Evolutionary conservation across 2,888 invertebrate genomes (phyloP).

Genomic region (Loripinus fragilis): DNA sequence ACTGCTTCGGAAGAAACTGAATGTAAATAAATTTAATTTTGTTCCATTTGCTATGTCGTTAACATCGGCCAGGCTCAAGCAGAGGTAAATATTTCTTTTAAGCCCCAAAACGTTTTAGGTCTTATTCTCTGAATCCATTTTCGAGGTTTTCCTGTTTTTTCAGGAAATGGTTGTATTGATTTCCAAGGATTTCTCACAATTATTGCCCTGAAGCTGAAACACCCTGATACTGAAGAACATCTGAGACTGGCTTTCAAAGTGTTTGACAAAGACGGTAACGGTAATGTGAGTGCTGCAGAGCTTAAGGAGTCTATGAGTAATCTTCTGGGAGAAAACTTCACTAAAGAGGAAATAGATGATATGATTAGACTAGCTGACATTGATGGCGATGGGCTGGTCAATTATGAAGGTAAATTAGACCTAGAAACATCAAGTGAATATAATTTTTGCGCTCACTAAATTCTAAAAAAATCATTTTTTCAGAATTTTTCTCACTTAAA

Average conservation of each 20-base stretch:
- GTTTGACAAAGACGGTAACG: conserved; percentile 49
- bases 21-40: too few relatives aligned
- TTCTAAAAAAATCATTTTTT: too few relatives aligned
- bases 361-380: conserved; percentile 52
- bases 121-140: too few relatives aligned
- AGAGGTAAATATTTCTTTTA: too few relatives aligned
- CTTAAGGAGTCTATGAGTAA: conserved; percentile 43
- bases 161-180: conserved; percentile 23
- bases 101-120: too few relatives aligned
- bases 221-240: conserved; percentile 48
- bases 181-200: conserved; percentile 55
- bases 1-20: too few relatives aligned
- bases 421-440: too few relatives aligned
- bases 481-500: too few relatives aligned
- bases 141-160: too few relatives aligned
- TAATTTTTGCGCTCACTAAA: too few relatives aligned
- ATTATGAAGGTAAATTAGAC: conserved; percentile 52
- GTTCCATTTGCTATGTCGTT: too few relatives aligned
- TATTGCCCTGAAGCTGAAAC: conserved; percentile 47
- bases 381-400: conserved; percentile 54
- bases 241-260: conserved; percentile 44
- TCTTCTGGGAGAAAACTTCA: conserved; percentile 12
- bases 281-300: conserved; percentile 42
- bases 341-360: conserved; percentile 45
- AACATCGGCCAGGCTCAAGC: too few relatives aligned